phyloP scores from a whole-genome alignment of 2,113 vertebrate species.

The Phrynosoma blainvillii region DNA sequence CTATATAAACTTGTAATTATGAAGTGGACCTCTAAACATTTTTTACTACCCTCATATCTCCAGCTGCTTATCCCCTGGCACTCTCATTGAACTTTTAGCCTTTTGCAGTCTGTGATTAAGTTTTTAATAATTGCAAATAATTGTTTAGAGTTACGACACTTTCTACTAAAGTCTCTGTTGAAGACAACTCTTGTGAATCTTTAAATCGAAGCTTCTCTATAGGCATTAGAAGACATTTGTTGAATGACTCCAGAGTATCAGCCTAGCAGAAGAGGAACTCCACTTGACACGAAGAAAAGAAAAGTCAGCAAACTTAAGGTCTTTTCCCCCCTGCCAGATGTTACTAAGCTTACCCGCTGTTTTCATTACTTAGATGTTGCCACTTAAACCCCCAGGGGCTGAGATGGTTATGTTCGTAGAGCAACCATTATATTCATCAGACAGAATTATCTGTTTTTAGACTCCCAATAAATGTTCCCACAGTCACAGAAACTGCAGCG shows the following conservation, averaged over 20 bases:
- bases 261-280: background rate
- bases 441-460: conserved; percentile 44
- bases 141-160: background rate
- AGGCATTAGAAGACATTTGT: background rate
- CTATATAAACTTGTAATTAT: background rate
- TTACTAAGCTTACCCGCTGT: conserved; percentile 43
- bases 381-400: conserved; percentile 38
- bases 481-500: conserved; percentile 18
- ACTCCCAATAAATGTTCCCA: conserved; percentile 19
- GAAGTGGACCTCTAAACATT: background rate
- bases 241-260: background rate
- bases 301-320: conserved; percentile 22
- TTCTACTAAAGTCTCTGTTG: background rate
- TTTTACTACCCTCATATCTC: background rate
- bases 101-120: background rate
- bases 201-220: background rate
- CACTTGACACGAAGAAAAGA: conserved; percentile 18
- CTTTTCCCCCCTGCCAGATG: conserved; percentile 36
- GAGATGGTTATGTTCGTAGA: conserved; percentile 46
- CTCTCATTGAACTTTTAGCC: background rate
- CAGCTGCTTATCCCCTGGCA: background rate
- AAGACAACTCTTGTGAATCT: background rate
- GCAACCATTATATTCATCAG: conserved; percentile 23
- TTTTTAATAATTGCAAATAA: background rate
- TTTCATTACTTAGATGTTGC: conserved; percentile 30